Evolutionary conservation across 2,113 vertebrate genomes (phyloP), one percentile per base, ranked within the genome.

Genomic region (Morone chrysops): DNA sequence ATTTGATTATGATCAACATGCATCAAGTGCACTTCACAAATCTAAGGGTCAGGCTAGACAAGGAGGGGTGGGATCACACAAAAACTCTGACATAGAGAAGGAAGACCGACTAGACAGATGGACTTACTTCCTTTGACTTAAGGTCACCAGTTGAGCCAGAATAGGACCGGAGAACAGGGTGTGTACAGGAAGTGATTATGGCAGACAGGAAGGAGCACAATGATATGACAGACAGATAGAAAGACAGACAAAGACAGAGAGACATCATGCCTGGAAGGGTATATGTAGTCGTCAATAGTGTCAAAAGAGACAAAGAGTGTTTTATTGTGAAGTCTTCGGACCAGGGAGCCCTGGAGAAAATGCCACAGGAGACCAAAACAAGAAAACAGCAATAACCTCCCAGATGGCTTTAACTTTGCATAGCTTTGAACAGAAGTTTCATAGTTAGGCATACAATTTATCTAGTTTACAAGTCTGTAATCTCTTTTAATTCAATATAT

Each of bases 51-150:
- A 80, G n/a, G 71, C 14, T 77, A 69, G 16, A 90, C 18, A 72
- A 22, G 57, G 36, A 2, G 31, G 57, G 56, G 4, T 8, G 45
- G 50, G 43, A 31, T 85, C 68, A 89, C 70, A 76, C 63, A 73
- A 85, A 63, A 76, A 72, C 77, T 82, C 43, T 62, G 80, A 77
- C 45, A 60, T 67, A 51, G 17, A 62, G 47, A 76, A 76, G 53
- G 62, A 66, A 84, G 47, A 83, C 20, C 31, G 43, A 77, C 43
- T 45, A 67, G 62, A 70, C 3, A 59, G 36, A 87, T 78, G 76
- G 38, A 96, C 95, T 96, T 96, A 96, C 95, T 96, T 96, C 91
- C 95, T 93, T 91, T 95, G 94, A 94, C 95, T 96, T 89, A 90
- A 90, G 84, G 85, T 88, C 81, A 81, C 89, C 92, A 86, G 87